Conservation (phyloP, 2,888 invertebrate species). For the Antitype chi region DNA sequence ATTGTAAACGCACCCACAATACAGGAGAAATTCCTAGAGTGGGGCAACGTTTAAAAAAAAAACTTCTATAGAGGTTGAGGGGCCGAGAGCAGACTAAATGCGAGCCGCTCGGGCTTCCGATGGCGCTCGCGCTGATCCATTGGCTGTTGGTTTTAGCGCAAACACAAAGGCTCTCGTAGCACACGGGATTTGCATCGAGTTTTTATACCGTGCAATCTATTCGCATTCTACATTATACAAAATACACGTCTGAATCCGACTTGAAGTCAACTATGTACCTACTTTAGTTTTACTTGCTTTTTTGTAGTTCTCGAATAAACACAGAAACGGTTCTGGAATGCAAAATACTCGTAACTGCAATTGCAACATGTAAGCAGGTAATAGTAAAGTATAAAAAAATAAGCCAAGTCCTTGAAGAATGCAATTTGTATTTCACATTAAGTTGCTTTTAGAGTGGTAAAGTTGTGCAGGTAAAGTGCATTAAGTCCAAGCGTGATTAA, state of each 20-base stretch:
- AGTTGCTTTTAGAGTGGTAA: constrained; percentile 36
- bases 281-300: not conserved
- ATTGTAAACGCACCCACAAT: too few relatives aligned
- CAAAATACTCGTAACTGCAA: constrained; percentile 15
- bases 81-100: too few relatives aligned
- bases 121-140: not conserved
- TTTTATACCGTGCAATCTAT: not conserved
- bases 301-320: not conserved
- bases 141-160: not conserved
- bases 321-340: not conserved
- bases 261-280: not conserved
- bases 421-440: constrained; percentile 17
- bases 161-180: not conserved
- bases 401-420: constrained; percentile 40
- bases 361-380: constrained; percentile 26
- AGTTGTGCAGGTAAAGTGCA: constrained; percentile 29
- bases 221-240: not conserved
- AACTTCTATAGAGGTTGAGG: too few relatives aligned
- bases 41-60: too few relatives aligned
- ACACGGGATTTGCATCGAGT: not conserved
- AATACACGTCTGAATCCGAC: not conserved
- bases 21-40: too few relatives aligned
- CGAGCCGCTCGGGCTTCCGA: not conserved
- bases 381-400: constrained; percentile 25
- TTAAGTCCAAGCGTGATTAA: constrained; percentile 44